These are phyloP conservation scores for Trachops cirrhosus DNA, from an alignment of 2,797 vertebrate genomes.

Conservation along the genomic window DNA sequence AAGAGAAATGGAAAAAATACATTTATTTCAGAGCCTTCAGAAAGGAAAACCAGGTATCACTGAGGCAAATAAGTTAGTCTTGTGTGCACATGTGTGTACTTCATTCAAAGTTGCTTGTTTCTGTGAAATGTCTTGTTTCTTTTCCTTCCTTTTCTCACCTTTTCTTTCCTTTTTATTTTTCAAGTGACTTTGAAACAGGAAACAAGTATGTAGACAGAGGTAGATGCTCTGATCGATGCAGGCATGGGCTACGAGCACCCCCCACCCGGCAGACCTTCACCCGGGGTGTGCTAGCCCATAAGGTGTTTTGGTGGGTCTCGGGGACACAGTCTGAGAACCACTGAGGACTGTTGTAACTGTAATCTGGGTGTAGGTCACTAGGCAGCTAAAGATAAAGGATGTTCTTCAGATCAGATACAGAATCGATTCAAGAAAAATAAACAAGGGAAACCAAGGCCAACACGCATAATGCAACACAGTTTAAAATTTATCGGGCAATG, in stretches of 20 bases:
- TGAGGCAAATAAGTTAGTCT: neutral
- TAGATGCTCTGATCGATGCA: neutral
- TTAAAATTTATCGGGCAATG: neutral
- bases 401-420: neutral
- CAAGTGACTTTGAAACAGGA: neutral
- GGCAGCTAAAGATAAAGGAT: neutral
- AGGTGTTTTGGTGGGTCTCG: neutral
- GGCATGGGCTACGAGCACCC: rapidly evolving
- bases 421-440: neutral
- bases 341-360: neutral
- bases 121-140: neutral
- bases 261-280: rapidly evolving
- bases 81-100: neutral
- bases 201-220: neutral
- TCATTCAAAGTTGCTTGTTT: neutral
- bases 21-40: neutral
- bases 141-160: neutral
- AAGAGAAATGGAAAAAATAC: neutral
- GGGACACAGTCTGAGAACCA: neutral
- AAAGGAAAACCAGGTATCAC: neutral
- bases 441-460: neutral
- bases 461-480: too few relatives aligned
- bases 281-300: rapidly evolving
- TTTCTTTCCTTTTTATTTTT: neutral
- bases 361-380: neutral